Conservation (phyloP, 2,113 vertebrate genomes). For the Hippocampus comes region DNA sequence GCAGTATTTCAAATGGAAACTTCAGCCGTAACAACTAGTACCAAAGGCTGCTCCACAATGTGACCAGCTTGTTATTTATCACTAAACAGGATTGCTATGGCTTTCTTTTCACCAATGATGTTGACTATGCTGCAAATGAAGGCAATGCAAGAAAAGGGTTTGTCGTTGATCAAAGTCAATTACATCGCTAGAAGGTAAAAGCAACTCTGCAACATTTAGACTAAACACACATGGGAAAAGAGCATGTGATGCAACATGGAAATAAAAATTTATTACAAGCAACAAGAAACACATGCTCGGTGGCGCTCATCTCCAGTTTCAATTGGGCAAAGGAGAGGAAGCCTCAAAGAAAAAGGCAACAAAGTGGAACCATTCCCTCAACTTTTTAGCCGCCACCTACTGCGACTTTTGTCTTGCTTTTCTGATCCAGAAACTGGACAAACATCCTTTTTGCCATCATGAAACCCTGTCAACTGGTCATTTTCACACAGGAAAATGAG, state of each 20-base stretch:
- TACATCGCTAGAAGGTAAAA: conserved; percentile 44
- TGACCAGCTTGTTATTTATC: conserved; percentile 44
- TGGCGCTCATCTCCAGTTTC: conserved; percentile 61
- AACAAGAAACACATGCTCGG: conserved; percentile 57
- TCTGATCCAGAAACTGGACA: conserved; percentile 50
- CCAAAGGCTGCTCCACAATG: conserved; percentile 41
- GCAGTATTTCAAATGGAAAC: conserved; percentile 48
- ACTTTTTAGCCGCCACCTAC: conserved; percentile 54
- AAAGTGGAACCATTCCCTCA: conserved; percentile 62
- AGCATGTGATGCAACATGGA: conserved; percentile 33
- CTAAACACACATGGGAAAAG: conserved; percentile 54
- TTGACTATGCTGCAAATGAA: conserved; percentile 17
- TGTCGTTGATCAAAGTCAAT: conserved; percentile 51
- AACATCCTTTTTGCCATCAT: conserved; percentile 25
- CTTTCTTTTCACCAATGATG: conserved; percentile 35
- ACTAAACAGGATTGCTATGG: conserved; percentile 26
- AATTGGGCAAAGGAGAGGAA: conserved; percentile 32
- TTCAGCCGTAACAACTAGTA: conserved; percentile 36
- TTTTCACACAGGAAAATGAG: conserved; percentile 20
- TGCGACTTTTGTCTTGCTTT: conserved; percentile 48
- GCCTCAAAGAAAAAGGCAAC: conserved; percentile 50
- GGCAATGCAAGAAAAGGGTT: conserved; percentile 3
- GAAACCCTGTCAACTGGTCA: conserved; percentile 49
- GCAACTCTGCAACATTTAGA: conserved; percentile 44
- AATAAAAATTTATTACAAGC: conserved; percentile 25